Evolutionary conservation across 2,113 vertebrate genomes (phyloP).

Genomic region (Oriolus oriolus): DNA sequence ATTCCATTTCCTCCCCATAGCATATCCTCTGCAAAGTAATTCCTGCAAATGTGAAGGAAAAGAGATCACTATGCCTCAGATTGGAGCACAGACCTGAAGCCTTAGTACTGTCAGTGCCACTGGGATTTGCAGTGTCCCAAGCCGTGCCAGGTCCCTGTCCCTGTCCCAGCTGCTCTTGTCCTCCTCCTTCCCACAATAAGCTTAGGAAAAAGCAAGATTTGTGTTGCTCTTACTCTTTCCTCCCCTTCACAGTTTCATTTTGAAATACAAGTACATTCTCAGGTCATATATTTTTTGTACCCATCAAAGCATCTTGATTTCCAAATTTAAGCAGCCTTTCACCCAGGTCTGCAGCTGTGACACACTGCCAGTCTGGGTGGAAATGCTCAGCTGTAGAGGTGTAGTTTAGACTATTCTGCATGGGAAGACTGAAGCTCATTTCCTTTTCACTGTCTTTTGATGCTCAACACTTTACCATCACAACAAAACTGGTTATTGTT

Average conservation of each 20-base stretch:
- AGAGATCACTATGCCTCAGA: neutral
- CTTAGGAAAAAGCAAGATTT: neutral
- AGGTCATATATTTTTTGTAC: neutral
- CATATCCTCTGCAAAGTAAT: neutral
- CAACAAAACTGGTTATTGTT: neutral
- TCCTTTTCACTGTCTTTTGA: neutral
- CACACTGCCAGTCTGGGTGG: neutral
- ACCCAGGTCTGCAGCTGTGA: neutral
- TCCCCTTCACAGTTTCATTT: neutral
- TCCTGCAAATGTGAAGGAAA: neutral
- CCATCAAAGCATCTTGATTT: neutral
- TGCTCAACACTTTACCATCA: neutral
- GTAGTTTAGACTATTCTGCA: neutral
- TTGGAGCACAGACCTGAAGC: neutral
- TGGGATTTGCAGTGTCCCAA: neutral
- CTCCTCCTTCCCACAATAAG: neutral
- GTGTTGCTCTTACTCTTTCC: neutral
- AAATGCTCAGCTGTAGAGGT: neutral
- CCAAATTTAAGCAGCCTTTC: neutral
- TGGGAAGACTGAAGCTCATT: neutral
- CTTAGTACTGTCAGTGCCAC: rapidly evolving
- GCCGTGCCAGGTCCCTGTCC: neutral
- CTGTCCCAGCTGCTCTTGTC: neutral
- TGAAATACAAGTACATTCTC: neutral
- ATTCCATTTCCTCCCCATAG: neutral